Evolutionary conservation across 2,797 vertebrate genomes (phyloP), one percentile per base, ranked within the genome.

Genomic region (Myotis myotis): DNA sequence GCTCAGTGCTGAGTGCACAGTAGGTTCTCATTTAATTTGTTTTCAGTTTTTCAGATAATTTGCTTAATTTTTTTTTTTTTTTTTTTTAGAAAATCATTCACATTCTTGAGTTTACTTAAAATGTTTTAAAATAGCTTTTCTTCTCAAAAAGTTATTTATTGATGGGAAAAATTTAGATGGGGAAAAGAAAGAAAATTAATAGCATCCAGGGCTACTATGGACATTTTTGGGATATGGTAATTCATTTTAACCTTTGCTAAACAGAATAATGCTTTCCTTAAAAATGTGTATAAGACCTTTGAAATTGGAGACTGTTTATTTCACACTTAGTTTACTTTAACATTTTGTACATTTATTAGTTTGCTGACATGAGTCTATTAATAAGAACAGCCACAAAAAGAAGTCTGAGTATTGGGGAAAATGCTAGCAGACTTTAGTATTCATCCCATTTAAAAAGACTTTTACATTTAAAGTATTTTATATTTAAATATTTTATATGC

Each of bases 1-100:
- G 81, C 81, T 94, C 66, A 30, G 5, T 72, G 12, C 41, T 51
- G 8, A 41, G 11, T 28, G 57, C 9, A 53, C 8, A 64, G 10
- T 82, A 28, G 23, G 23, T 70, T 90, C 55, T 93, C 22, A 20
- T 88, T 89, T 84, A 22, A 36, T 44, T 38, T 72, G 23, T 94
- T 75, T 51, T 28, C 22, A 86, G 28, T 44, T 89, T 93, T 87
- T 44, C 49, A 66, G 60, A 25, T 85, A 68, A 62, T 95, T 93
- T 82, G 19, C n/a, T 88, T 91, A 9, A 78, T 76, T 20, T 95
- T 3, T 70, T 8, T 89, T 41, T 89, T 41, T 41, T 41, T 66
- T 80, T 64, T 92, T 74, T 11, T 85, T 78, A 86, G 75, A 86
- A 94, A 89, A 47, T 76, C 15, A 92, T 78, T 79, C 15, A 53